Conservation (phyloP, 2,888 invertebrate species). For the Heliconius hortense region DNA sequence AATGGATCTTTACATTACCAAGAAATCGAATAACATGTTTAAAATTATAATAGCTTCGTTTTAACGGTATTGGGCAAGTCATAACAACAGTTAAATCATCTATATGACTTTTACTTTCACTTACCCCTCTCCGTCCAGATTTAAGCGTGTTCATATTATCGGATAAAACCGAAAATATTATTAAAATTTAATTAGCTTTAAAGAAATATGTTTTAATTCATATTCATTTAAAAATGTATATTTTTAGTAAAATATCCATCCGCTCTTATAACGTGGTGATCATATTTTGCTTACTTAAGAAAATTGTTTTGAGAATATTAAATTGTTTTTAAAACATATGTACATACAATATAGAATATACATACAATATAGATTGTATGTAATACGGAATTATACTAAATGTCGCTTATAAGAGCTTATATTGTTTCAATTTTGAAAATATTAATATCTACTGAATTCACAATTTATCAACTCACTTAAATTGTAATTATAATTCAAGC, state of each 20-base stretch:
- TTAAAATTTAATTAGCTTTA: slow-evolving; percentile 55
- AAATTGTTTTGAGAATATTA: not conserved
- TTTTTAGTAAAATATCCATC: slow-evolving; percentile 19
- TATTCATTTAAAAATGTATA: slow-evolving; percentile 20
- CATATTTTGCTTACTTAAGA: slow-evolving; percentile 10
- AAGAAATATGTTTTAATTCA: slow-evolving; percentile 45
- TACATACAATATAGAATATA: not conserved
- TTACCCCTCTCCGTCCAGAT: slow-evolving; percentile 77
- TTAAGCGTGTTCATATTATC: slow-evolving; percentile 72
- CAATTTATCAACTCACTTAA: slow-evolving; percentile 54
- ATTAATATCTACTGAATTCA: slow-evolving; percentile 26
- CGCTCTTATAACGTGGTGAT: slow-evolving; percentile 13
- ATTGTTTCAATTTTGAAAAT: slow-evolving; percentile 31
- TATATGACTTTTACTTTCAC: slow-evolving; percentile 56
- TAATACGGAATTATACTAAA: slow-evolving; percentile 17
- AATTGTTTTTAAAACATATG: not conserved
- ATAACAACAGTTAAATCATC: not conserved
- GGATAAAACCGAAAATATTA: slow-evolving; percentile 55
- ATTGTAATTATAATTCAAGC: slow-evolving; percentile 56
- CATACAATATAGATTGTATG: slow-evolving; percentile 7
- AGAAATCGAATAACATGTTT: not conserved
- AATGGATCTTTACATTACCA: slow-evolving; percentile 29
- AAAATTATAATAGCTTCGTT: slow-evolving; percentile 13
- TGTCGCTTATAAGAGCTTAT: slow-evolving; percentile 34
- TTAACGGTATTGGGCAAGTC: slow-evolving; percentile 15